phyloP scores from a whole-genome alignment of 2,888 invertebrate genomes.

The Lomographa bimaculata region DNA sequence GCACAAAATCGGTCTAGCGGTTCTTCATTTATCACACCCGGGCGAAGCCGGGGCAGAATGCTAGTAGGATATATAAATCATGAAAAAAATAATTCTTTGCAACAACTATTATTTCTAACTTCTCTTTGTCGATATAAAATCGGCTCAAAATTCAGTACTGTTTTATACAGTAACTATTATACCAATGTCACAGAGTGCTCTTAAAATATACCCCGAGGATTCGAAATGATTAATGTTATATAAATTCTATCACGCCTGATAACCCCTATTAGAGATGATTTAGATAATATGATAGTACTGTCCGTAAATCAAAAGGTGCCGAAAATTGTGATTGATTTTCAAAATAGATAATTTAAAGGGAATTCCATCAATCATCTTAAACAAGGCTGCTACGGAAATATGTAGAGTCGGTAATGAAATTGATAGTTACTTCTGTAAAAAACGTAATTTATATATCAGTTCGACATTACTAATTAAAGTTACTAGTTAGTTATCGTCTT shows the following conservation, averaged over 20 bases:
- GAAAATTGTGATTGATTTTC: slow-evolving; percentile 3
- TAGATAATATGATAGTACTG: slow-evolving; percentile 14
- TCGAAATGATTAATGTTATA: slow-evolving; percentile 25
- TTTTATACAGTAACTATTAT: slow-evolving; percentile 1
- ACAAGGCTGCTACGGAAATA: slow-evolving; percentile 1
- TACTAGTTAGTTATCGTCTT: no score
- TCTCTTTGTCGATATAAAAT: no score
- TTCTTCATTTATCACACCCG: no score
- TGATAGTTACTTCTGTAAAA: no score
- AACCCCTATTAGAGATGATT: slow-evolving; percentile 22
- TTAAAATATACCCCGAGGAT: slow-evolving; percentile 15
- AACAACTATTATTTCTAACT: no score
- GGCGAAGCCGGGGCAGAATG: no score
- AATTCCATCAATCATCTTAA: slow-evolving; percentile 1
- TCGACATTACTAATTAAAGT: no score
- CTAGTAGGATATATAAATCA: no score
- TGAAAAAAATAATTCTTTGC: no score
- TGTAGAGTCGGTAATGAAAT: no score
- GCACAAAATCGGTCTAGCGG: no score
- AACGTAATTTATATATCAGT: no score
- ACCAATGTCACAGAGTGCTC: slow-evolving; percentile 12
- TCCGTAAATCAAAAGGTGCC: not conserved
- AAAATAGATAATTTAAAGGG: slow-evolving; percentile 4
- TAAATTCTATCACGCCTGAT: slow-evolving; percentile 18
- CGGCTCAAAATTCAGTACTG: slow-evolving; percentile 1